A percentile compares a stretch with the other conserved stretches of the same genome.
These are phyloP conservation scores for Leptogaster cylindrica DNA, from an alignment of 2,888 invertebrate genomes.

Conservation along the genomic window DNA sequence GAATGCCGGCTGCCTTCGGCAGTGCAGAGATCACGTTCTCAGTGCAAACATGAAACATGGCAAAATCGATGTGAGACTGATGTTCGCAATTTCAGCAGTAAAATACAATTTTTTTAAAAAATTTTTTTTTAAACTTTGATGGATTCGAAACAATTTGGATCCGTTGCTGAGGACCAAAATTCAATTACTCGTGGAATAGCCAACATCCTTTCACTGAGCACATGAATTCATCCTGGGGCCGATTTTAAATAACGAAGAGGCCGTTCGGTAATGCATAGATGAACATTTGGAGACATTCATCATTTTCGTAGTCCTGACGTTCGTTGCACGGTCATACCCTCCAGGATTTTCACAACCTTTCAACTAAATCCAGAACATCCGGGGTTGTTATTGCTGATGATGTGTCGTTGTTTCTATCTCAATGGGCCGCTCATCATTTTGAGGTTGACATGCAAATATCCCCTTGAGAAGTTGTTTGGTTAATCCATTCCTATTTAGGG, in stretches of 20 bases:
- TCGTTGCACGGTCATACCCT: neutral
- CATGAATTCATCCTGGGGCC: neutral
- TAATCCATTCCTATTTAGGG: slow-evolving; percentile 4
- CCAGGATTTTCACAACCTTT: slow-evolving; percentile 5
- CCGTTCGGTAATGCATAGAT: slow-evolving; percentile 1
- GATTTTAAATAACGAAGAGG: slow-evolving; percentile 7
- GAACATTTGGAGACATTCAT: slow-evolving; percentile 16
- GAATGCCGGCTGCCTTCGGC: neutral
- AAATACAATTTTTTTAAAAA: neutral
- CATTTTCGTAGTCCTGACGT: neutral
- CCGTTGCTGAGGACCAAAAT: slow-evolving; percentile 4
- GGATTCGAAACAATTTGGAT: neutral
- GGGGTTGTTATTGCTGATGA: neutral
- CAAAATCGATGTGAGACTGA: neutral
- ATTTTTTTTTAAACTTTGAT: slow-evolving; percentile 9
- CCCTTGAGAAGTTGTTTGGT: slow-evolving; percentile 15
- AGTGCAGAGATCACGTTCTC: too few species aligned
- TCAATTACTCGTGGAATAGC: slow-evolving; percentile 7
- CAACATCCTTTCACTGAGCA: neutral
- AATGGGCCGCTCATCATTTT: slow-evolving; percentile 12
- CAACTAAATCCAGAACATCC: slow-evolving; percentile 10
- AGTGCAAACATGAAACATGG: too few species aligned
- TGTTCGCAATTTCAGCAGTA: neutral
- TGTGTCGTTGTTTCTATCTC: neutral
- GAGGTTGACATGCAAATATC: slow-evolving; percentile 25